Base-by-base conservation (phyloP, 1,140 invertebrate genomes). In the Macrosteles quadrilineatus region DNA sequence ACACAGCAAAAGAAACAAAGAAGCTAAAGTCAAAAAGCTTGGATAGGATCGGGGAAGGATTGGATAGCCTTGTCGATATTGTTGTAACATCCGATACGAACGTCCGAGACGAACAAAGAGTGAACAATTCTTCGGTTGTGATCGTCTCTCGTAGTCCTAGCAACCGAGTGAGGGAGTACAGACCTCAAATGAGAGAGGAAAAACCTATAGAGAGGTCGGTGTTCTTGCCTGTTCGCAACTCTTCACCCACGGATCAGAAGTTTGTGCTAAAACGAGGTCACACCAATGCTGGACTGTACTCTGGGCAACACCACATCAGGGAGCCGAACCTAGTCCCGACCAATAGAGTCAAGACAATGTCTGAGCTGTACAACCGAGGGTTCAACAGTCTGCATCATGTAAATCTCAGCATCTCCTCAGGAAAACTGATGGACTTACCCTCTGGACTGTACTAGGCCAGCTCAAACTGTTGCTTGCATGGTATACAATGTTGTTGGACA, bases 21-120 rank as follows among this genome's bases (percentile, higher is more conserved):
- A 83, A 81, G 83, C 83, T 73, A 21, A 81, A 90, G 59, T 89
- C 89, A 1, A 93, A 92, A 80, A 92, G 90, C 68, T 78, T 92
- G 31, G 91, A 93, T 70, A 85, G 90, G 62, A 88, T 93, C 3
- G 90, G 91, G 73, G 90, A 92, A 73, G 88, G 88, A 11, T 77
- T 91, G 0, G 88, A 91, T 70, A 85, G 88, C 0, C 86, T 90
- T 82, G 85, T 90, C 0, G 86, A 90, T 74, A 90, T 91, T 21
- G 85, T 91, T 0, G 81, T 90, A 17, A 84, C 85, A 4, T 76
- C 80, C 0, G 82, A 84, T 2, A 81, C 80, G 19, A 85, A 83
- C 36, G 78, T 79, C 17, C 14, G 50, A 43, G 32, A 40, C 1
- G 29, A 36, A 9, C 17, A 62, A 12, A 23, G 57, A 57, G 64